Evolutionary conservation across 2,888 invertebrate species (phyloP).

Genomic region (Eilema griseolum): DNA sequence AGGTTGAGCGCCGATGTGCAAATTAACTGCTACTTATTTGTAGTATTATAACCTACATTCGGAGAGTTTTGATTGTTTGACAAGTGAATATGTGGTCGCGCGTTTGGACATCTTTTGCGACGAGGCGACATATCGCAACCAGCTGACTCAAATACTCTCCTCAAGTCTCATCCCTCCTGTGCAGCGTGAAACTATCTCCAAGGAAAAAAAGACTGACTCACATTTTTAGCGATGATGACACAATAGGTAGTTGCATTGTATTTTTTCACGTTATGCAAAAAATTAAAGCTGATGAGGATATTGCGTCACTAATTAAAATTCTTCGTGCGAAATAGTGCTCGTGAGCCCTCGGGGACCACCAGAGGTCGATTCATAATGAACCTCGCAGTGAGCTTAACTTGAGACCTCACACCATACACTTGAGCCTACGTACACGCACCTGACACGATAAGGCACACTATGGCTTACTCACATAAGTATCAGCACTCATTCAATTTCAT

Average conservation of each 20-base stretch:
- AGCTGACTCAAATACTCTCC: neutral
- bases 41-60: slow-evolving; percentile 50
- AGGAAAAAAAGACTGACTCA: slow-evolving; percentile 62
- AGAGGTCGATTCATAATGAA: slow-evolving; percentile 21
- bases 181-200: slow-evolving; percentile 40
- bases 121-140: slow-evolving; percentile 13
- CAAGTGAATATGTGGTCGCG: slow-evolving; percentile 38
- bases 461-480: slow-evolving; percentile 21
- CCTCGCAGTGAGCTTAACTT: neutral
- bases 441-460: slow-evolving; percentile 28
- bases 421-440: slow-evolving; percentile 14
- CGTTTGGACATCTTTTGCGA: slow-evolving; percentile 17
- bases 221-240: slow-evolving; percentile 60
- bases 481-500: slow-evolving; percentile 28
- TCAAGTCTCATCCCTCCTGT: slow-evolving; percentile 16
- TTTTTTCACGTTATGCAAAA: slow-evolving; percentile 68
- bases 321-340: slow-evolving; percentile 49
- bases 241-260: slow-evolving; percentile 71
- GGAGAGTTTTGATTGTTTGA: slow-evolving; percentile 43
- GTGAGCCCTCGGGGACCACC: slow-evolving; percentile 58
- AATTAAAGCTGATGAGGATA: slow-evolving; percentile 68
- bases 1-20: slow-evolving; percentile 21
- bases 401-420: slow-evolving; percentile 15
- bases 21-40: slow-evolving; percentile 29
- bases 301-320: slow-evolving; percentile 78